Evolutionary conservation across 2,113 vertebrate species (phyloP).

Genomic region (Sialia sialis): DNA sequence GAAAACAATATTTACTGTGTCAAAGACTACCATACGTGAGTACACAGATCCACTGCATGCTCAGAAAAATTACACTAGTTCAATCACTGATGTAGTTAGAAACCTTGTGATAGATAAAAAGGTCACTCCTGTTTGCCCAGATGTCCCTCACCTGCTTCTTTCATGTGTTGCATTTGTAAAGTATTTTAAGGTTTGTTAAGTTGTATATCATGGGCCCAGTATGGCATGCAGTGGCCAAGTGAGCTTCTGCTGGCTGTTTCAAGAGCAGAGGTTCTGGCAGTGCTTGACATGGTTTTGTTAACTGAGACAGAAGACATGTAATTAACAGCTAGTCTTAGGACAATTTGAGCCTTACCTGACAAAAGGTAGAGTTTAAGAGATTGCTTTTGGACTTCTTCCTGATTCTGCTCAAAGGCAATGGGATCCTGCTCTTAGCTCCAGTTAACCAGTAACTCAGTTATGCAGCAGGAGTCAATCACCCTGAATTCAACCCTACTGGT

Average conservation of each 20-base stretch:
- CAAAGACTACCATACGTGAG: constrained; percentile 98
- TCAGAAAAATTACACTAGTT: not conserved
- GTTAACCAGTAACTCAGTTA: not conserved
- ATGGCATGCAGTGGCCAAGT: not conserved
- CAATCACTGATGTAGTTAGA: not conserved
- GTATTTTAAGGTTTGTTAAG: not conserved
- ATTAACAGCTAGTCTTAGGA: not conserved
- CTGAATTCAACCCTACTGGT: not conserved
- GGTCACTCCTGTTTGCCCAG: not conserved
- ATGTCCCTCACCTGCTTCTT: not conserved
- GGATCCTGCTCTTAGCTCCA: not conserved
- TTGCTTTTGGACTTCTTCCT: not conserved
- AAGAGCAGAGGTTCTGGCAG: not conserved
- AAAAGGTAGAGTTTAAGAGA: not conserved
- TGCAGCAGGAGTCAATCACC: not conserved
- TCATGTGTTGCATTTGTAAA: not conserved
- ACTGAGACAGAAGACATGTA: not conserved
- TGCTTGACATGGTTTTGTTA: not conserved
- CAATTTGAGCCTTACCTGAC: not conserved
- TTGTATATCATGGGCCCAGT: not conserved
- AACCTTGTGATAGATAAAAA: not conserved
- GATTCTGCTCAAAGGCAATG: fast-evolving
- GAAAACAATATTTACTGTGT: constrained; percentile 99
- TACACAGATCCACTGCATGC: not conserved
- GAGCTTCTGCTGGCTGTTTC: not conserved